Conservation (phyloP, 2,113 vertebrate genomes). For the Apteryx mantelli region DNA sequence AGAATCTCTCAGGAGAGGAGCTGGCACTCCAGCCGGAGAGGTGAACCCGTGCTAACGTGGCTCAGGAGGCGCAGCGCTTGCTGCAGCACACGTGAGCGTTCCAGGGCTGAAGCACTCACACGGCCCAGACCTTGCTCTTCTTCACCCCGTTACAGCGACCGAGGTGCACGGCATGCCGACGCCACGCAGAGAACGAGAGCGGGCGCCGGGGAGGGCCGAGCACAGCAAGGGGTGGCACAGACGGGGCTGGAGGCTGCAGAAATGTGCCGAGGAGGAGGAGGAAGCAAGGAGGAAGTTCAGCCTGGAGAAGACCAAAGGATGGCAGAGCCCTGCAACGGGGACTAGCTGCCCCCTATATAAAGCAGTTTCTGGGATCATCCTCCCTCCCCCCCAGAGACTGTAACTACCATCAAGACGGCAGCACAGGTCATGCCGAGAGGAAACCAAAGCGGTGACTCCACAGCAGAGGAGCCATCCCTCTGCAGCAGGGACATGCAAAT, state of each 20-base stretch:
- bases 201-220: too few relatives aligned
- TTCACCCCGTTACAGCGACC: too few relatives aligned
- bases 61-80: background rate
- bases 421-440: too few relatives aligned
- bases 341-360: background rate
- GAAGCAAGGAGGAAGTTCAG: background rate
- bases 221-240: too few relatives aligned
- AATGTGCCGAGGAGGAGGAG: too few relatives aligned
- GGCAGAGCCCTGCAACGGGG: too few relatives aligned
- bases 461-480: too few relatives aligned
- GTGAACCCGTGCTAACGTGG: background rate
- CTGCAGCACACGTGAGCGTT: background rate
- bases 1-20: background rate
- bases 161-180: too few relatives aligned
- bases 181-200: too few relatives aligned
- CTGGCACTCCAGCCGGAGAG: background rate
- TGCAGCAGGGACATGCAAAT: too few relatives aligned
- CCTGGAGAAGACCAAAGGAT: too few relatives aligned
- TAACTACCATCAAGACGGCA: background rate
- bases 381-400: background rate
- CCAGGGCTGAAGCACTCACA: rapidly evolving
- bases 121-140: background rate
- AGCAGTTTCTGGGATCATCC: background rate
- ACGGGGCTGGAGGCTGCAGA: too few relatives aligned
- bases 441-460: background rate